Base-by-base conservation (phyloP, 2,888 invertebrate genomes). In the Fissipunctia ypsillon region DNA sequence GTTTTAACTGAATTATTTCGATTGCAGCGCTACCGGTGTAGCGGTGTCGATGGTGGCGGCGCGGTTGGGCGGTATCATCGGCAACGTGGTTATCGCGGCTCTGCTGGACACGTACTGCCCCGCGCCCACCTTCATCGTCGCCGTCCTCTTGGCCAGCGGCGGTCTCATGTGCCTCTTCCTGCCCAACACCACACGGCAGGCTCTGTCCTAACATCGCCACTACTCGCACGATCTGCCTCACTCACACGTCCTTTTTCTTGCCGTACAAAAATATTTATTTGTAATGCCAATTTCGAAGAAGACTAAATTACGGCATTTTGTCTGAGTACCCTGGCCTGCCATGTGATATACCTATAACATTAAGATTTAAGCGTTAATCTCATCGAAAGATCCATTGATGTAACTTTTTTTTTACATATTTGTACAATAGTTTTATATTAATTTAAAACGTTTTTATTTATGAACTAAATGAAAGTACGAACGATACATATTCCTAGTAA, bases 11-110 rank as follows among this genome's bases (percentile, higher is more conserved):
- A 19, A 22, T 2, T 25, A 16, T 56, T 82, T 59, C 45, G 38
- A 2, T 92, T 96, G 1, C 94, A 98, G 98, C 88, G 99, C 99
- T 65, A 99, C 99, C 60, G 99, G 99, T 83, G 98, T 99, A 81
- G 99, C 99, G 54, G 97, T 99, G 78, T 98, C 98, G 0, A 98
- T 98, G 97, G 98, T 98, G 54, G 98, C 99, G 35, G 98, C 98
- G 41, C 97, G 99, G 73, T 96, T 99, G 78, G 99, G 99, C 84
- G 99, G 99, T 86, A 99, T 99, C 90, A 96, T 96, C 88, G 98
- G 98, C 71, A 98, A 98, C 94, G 97, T 99, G 87, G 98, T 98
- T 76, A 99, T 99, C 89, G 99, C 99, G 43, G 97, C 98, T 80
- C 96, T 99, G 70, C 96, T 99, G 85, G 99, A 99, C 95, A 96